These are phyloP conservation scores for Brachypodius melanocephalos DNA, from an alignment of 2,113 vertebrate species.

Conservation along the genomic window DNA sequence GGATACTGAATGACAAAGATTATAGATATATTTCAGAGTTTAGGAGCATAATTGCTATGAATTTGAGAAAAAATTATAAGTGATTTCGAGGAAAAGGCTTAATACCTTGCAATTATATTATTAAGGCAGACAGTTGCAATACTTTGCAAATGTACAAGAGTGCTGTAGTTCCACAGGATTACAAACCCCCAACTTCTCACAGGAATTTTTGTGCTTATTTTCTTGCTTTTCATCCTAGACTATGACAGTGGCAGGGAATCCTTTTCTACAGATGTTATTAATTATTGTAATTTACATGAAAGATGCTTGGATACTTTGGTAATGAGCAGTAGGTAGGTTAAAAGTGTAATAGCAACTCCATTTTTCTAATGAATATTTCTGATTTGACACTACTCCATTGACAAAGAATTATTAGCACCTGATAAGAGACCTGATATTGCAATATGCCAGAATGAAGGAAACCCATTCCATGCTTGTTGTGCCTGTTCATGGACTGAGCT, in stretches of 20 bases:
- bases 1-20: not conserved
- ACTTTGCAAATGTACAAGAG: not conserved
- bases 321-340: not conserved
- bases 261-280: not conserved
- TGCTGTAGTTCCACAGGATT: not conserved
- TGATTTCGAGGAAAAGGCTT: not conserved
- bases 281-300: not conserved
- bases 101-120: not conserved
- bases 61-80: not conserved
- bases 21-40: not conserved
- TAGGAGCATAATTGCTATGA: not conserved
- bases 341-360: not conserved
- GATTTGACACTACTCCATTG: not conserved
- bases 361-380: not conserved
- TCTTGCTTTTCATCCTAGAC: not conserved
- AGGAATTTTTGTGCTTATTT: not conserved
- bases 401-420: not conserved
- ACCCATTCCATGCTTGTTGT: not conserved
- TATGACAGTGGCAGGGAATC: not conserved
- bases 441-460: not conserved
- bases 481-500: not conserved
- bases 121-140: not conserved
- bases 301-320: not conserved
- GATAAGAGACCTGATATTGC: not conserved
- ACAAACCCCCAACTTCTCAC: not conserved